phyloP scores from a whole-genome alignment of 2,113 vertebrate species.

The Pionites leucogaster region DNA sequence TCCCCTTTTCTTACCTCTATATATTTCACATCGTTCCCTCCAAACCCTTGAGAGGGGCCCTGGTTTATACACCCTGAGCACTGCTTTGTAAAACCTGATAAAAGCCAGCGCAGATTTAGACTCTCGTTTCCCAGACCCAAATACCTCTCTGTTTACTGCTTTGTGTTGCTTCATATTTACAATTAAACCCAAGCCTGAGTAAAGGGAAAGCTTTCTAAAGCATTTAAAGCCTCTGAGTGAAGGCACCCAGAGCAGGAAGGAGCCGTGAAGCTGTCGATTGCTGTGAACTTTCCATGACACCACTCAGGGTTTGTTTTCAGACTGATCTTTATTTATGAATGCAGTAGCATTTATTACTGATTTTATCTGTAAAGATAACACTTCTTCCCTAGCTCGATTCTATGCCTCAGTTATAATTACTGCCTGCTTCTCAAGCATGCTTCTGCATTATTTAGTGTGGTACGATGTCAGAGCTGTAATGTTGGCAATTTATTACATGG shows the following conservation, averaged over 20 bases:
- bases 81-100: neutral
- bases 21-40: neutral
- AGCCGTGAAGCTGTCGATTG: slow-evolving; percentile 17
- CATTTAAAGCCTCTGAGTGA: slow-evolving; percentile 6
- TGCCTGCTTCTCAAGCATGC: neutral
- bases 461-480: neutral
- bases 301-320: slow-evolving; percentile 43
- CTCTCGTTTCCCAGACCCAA: neutral
- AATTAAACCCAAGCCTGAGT: neutral
- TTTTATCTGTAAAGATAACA: slow-evolving; percentile 62
- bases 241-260: neutral
- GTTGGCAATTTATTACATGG: neutral
- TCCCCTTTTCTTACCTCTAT: neutral
- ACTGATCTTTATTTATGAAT: slow-evolving; percentile 62
- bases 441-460: neutral
- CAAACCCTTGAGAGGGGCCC: neutral
- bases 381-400: slow-evolving; percentile 28
- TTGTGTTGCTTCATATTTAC: slow-evolving; percentile 14
- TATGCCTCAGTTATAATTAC: slow-evolving; percentile 20
- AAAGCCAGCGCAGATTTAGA: neutral
- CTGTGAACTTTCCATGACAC: slow-evolving; percentile 57
- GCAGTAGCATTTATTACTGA: slow-evolving; percentile 63
- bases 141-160: neutral
- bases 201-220: slow-evolving; percentile 18
- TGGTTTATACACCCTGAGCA: fast-evolving